Base-by-base conservation (phyloP, 2,888 invertebrate genomes). In the Drosophila parthenogenetica region DNA sequence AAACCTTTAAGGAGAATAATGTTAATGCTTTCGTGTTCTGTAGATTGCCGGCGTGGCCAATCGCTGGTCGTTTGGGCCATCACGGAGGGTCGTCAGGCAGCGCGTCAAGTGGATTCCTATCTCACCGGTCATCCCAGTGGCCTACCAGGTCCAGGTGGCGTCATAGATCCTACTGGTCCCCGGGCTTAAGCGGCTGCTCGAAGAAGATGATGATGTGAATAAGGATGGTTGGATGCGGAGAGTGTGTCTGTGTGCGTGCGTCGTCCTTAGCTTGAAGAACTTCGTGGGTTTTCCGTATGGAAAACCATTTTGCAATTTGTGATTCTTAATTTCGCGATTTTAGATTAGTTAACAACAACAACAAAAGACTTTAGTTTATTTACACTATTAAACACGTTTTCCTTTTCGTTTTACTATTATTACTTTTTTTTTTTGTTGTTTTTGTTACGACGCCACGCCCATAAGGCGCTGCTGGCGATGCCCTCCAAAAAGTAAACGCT, bases 1-100 rank as follows among this genome's bases (percentile, higher is more conserved):
- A 16, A 40, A 22, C 5, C 22, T 11, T 7, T 1, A 5, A 1
- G 3, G 5, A 10, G 53, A 22, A 0, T 2, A n/a, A 29, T 29
- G 29, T 8, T 29, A 29, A 29, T 29, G 0, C 29, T 29, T 8
- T 29, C 5, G 1, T 37, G 17, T 0, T 10, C 7, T 69, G 5
- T 91, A 98, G 99, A 99, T 94, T 99, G 99, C 92, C 96, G 98
- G 37, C 95, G 99, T 82, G 99, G 99, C n/a, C 99, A 99, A 91
- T 99, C 99, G 0, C 93, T 99, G 63, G 98, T 99, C 4, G 99
- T 99, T 8, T 99, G 99, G 98, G 99, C 99, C 17, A 99, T 99
- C 75, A 94, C 97, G 0, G 99, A 99, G 92, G 99, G 99, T 2
- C 94, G 99, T n/a, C 99, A 98, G 93, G 99, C 98, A 8, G 99